Evolutionary conservation across 1,140 invertebrate species (phyloP), one percentile per base, ranked within the genome.

Genomic region (Orius insidiosus): DNA sequence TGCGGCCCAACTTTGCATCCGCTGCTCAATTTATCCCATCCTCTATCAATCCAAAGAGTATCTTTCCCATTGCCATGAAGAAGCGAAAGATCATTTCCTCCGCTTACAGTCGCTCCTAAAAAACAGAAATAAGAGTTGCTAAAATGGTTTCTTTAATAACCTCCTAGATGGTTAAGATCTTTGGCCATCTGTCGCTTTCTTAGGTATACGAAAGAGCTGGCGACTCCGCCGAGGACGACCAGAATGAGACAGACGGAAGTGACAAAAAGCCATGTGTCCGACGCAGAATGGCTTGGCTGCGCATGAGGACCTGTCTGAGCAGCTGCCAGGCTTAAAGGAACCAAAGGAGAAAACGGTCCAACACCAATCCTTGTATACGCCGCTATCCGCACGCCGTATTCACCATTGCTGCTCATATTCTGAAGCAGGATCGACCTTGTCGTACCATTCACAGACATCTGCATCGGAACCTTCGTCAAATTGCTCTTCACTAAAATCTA

Each of bases 241-340:
- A 81, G 70, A 0, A 79, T 66, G 15, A 82, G 66, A n/a, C 70
- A 70, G 32, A 78, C 77, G 30, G 85, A 69, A 2, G 81, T 58
- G 1, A 74, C 71, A 38, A 86, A 70, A 55, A 86, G 78, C 83
- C 82, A 86, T 0, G 80, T 76, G 57, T 85, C 75, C 14, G 44
- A 33, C 7, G 41, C 41, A 2, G 41, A 43, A 16, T 43, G 41
- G 14, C 41, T 42, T 2, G 47, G 47, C 42, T 51, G 50, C 5
- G 50, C 40, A 19, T 37, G 41, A n/a, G 46, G 39, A 13, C 50
- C 46, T 2, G 15, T 31, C 2, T 32, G 50, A 5, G 36, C 44
- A 10, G 71, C 71, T 51, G 74, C 72, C 69, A 75, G 72, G 49
- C 68, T 68, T 0, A 75, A 52, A 18, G 67, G 54, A 0, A 74